Base-by-base conservation (phyloP, 2,113 vertebrate species). In the Hipposideros armiger region DNA sequence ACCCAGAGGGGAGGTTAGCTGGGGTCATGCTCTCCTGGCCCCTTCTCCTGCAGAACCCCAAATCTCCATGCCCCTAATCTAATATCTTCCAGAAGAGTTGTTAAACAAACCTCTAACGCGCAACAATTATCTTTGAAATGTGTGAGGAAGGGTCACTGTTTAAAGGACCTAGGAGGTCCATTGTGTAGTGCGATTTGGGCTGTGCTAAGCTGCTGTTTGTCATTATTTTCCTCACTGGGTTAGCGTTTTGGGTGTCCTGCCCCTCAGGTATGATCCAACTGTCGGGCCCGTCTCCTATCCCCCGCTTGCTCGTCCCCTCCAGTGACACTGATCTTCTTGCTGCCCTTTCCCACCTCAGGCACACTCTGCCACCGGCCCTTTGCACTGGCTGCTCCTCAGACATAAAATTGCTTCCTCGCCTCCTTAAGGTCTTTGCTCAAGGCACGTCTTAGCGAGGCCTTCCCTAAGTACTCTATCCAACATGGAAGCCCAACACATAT, bases 121-220 rank as follows among this genome's bases (percentile, higher is more conserved):
- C 62, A 50, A 26, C 32, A 16, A 1, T 11, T 3, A 22, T 1
- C 22, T 47, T 10, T 19, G 64, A n/a, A 47, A 3, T 5, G 13
- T 40, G 28, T 0, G 28, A 24, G 40, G 32, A 22, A 10, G 19
- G 30, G 7, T 52, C 36, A 7, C n/a, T 13, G 10, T 30, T 6
- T 32, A 40, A 22, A 42, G 45, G 54, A 11, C 62, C 3, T 8
- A 28, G n/a, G 7, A 11, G 13, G 45, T 28, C 86, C 4, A 1
- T 4, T 3, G 0, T 2, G 5, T 50, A 0, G 16, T 36, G 54
- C 3, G 22, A 54, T 40, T 7, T 16, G 0, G 11, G 76, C 24
- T 0, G 9, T 5, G 0, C 36, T 0, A 42, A 36, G 60, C 54
- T 11, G 0, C 28, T 6, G 19, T 24, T 30, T 1, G 7, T 30